A percentile compares a stretch with the other conserved stretches of the same genome.
Evolutionary conservation across 2,888 invertebrate genomes (phyloP).

Genomic region (Drosophila differens): DNA sequence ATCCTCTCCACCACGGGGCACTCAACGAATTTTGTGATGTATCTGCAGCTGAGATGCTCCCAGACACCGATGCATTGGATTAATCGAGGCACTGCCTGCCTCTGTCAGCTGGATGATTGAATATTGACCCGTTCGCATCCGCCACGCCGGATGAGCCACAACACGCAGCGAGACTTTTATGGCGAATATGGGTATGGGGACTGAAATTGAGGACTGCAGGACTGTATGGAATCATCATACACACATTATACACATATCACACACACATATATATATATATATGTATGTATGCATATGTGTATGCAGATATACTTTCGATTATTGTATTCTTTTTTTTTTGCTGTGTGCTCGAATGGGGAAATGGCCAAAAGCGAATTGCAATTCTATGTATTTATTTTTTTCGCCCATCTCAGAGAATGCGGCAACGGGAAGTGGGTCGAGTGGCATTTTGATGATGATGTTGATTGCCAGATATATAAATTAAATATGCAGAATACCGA

Average conservation of each 20-base stretch:
- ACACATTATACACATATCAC: neutral
- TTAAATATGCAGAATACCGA: constrained; percentile 73
- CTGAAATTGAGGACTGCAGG: constrained; percentile 25
- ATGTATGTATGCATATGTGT: constrained; percentile 23
- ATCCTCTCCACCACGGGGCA: constrained; percentile 92
- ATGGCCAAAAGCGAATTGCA: constrained; percentile 48
- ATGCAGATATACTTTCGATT: constrained; percentile 55
- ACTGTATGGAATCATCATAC: constrained; percentile 33
- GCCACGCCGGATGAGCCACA: constrained; percentile 44
- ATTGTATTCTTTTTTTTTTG: constrained; percentile 39
- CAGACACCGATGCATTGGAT: constrained; percentile 91
- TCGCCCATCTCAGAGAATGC: constrained; percentile 29
- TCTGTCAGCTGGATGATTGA: constrained; percentile 89
- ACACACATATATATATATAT: neutral
- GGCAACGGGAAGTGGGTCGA: constrained; percentile 29
- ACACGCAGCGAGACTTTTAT: constrained; percentile 30
- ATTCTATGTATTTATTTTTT: constrained; percentile 59
- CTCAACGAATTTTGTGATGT: constrained; percentile 93
- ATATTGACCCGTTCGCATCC: constrained; percentile 40
- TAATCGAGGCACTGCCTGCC: constrained; percentile 90
- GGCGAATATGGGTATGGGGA: constrained; percentile 17
- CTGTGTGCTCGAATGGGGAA: constrained; percentile 2
- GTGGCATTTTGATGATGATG: constrained; percentile 72
- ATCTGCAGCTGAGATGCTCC: constrained; percentile 89
- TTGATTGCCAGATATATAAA: constrained; percentile 79